phyloP scores from a whole-genome alignment of 2,797 vertebrate species.

The Chelon labrosus region DNA sequence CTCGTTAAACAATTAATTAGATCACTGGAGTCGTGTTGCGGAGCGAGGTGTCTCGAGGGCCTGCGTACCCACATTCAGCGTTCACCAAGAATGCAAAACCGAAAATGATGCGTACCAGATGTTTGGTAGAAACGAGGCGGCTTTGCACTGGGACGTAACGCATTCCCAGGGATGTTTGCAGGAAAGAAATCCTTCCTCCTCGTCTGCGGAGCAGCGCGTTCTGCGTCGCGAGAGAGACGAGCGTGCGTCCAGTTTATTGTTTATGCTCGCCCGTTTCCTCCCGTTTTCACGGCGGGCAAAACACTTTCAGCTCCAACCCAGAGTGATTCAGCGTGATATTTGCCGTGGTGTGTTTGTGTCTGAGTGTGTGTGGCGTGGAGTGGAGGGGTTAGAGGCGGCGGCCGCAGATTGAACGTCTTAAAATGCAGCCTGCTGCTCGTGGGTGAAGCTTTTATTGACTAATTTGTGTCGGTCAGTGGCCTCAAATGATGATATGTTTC shows the following conservation, averaged over 20 bases:
- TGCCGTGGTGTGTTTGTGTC: conserved; percentile 44
- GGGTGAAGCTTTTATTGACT: conserved; percentile 56
- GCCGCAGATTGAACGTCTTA: conserved; percentile 41
- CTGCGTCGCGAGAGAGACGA: conserved; percentile 30
- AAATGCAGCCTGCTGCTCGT: conserved; percentile 34
- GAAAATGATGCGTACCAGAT: conserved; percentile 82
- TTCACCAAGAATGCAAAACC: conserved; percentile 55
- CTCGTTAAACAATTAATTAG: conserved; percentile 71
- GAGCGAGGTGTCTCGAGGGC: conserved; percentile 45
- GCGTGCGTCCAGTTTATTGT: conserved; percentile 37
- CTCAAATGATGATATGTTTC: background rate
- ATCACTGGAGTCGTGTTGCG: conserved; percentile 46
- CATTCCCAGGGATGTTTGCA: conserved; percentile 86
- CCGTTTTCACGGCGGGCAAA: conserved; percentile 24
- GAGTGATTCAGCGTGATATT: conserved; percentile 47
- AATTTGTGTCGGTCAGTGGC: conserved; percentile 58
- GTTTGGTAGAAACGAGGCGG: conserved; percentile 84
- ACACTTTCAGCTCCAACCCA: conserved; percentile 28
- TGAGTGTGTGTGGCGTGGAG: conserved; percentile 52
- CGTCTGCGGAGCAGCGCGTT: conserved; percentile 79
- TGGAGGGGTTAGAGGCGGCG: conserved; percentile 8
- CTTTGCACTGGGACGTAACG: conserved; percentile 80
- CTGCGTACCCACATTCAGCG: conserved; percentile 10
- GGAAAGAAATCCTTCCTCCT: conserved; percentile 81
- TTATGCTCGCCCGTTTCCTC: conserved; percentile 14